These are phyloP conservation scores for Mormyrops boulengeri DNA, from an alignment of 2,797 vertebrate genomes.

Conservation along the genomic window DNA sequence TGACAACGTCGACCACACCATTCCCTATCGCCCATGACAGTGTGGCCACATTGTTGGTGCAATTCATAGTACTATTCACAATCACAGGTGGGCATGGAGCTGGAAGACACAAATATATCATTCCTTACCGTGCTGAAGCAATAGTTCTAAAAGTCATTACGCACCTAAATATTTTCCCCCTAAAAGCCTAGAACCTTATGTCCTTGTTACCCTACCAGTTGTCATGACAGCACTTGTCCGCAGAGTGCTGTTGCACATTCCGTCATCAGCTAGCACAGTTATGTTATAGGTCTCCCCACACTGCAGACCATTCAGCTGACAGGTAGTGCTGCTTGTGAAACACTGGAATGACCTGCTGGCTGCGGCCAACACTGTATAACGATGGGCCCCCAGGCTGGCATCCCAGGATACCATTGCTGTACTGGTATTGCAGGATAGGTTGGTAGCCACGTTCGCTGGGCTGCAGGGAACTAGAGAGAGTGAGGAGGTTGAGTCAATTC, in stretches of 20 bases:
- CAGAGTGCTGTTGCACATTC: conserved; percentile 52
- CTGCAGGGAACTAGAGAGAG: conserved; percentile 45
- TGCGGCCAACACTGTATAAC: conserved; percentile 44
- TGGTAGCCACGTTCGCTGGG: conserved; percentile 43
- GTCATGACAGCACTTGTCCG: conserved; percentile 27
- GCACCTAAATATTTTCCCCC: background rate
- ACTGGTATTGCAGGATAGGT: conserved; percentile 48
- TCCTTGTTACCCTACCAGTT: conserved; percentile 46
- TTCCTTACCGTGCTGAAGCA: background rate
- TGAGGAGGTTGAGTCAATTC: background rate
- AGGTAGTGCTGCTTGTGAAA: conserved; percentile 44
- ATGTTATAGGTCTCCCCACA: conserved; percentile 57
- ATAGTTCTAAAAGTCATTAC: background rate
- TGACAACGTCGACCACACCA: conserved; percentile 34
- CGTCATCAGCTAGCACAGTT: conserved; percentile 45
- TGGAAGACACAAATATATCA: conserved; percentile 21
- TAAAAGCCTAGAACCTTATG: background rate
- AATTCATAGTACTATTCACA: conserved; percentile 40
- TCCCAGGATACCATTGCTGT: conserved; percentile 49
- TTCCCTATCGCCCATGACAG: conserved; percentile 42
- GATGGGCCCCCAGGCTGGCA: conserved; percentile 16
- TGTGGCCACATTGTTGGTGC: conserved; percentile 41
- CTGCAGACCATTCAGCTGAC: conserved; percentile 45
- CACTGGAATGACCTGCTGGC: conserved; percentile 38
- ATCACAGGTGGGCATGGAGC: conserved; percentile 53